phyloP scores from a whole-genome alignment of 2,797 vertebrate species.

The Spea hammondii region DNA sequence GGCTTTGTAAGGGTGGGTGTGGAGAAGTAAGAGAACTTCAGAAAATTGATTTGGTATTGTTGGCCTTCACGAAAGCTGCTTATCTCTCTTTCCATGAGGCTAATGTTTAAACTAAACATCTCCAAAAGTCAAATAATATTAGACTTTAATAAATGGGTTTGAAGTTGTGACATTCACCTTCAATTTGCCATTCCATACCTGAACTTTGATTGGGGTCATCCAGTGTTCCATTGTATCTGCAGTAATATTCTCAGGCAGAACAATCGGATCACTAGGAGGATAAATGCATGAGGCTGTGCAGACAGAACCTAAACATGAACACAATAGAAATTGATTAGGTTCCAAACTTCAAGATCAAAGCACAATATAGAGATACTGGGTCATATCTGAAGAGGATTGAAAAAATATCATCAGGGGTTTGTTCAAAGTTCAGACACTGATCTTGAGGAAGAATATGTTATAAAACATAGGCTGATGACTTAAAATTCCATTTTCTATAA shows the following conservation, averaged over 20 bases:
- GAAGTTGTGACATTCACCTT: no score
- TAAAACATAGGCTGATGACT: background rate
- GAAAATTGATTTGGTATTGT: no score
- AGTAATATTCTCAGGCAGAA: slow-evolving; percentile 77
- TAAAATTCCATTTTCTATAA: background rate
- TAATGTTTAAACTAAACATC: no score
- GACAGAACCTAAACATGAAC: slow-evolving; percentile 73
- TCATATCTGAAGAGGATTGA: slow-evolving; percentile 12
- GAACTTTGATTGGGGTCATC: slow-evolving; percentile 80
- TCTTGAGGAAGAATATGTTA: no score
- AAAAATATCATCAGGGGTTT: no score
- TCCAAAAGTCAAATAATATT: no score
- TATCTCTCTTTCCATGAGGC: no score
- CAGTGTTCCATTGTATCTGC: slow-evolving; percentile 82
- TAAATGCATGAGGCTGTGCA: slow-evolving; percentile 81
- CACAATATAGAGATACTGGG: background rate
- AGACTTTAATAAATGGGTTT: no score
- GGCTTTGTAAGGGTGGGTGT: no score
- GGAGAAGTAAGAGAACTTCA: no score
- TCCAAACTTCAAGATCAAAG: background rate
- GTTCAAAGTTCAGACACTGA: no score
- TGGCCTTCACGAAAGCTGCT: no score
- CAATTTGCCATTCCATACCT: slow-evolving; percentile 69
- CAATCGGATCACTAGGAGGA: slow-evolving; percentile 81
- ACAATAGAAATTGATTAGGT: slow-evolving; percentile 1